Evolutionary conservation across 2,113 vertebrate genomes (phyloP), one percentile per base, ranked within the genome.

Genomic region (Heteronetta atricapilla): DNA sequence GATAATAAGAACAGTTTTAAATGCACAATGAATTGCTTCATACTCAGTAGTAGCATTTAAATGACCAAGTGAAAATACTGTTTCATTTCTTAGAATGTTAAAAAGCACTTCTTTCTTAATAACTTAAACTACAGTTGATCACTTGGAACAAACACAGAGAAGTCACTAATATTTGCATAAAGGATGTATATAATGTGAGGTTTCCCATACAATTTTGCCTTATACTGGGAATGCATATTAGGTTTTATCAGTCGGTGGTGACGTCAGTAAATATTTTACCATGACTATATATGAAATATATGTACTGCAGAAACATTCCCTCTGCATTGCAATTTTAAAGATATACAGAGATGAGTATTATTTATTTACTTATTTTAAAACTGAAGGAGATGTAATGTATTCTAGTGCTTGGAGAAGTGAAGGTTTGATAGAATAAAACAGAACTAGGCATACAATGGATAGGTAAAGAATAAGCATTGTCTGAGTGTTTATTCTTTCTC

Each of bases 271-370:
- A 82, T 95, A 82, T 56, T 72, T 76, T 77, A 53, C 50, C 44
- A 84, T 86, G 20, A 36, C 55, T 82, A 44, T 74, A 79, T 28
- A 14, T 72, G 46, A 83, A 26, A 56, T 77, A 59, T 31, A 4
- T 76, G 38, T 87, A 91, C 75, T 40, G 19, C 78, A 96, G 52
- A 81, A 93, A 33, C 8, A 88, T 72, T 93, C 79, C 76, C 90
- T 72, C 55, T 50, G 25, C 42, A 13, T 18, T 88, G 38, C 36
- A 96, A 93, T 85, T 95, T 92, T 91, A 94, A 97, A n/a, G 48
- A 89, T 96, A 96, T 96, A 86, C 8, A 72, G 88, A 63, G 28
- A 55, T 6, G 3, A 11, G 48, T 13, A 5, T 67, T 22, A 29
- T 76, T 96, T 94, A 59, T 63, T 88, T 80, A 36, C 67, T 76